A percentile compares a stretch with the other conserved stretches of the same genome.
Evolutionary conservation across 2,888 invertebrate genomes (phyloP).

Genomic region (Melipona bicolor): DNA sequence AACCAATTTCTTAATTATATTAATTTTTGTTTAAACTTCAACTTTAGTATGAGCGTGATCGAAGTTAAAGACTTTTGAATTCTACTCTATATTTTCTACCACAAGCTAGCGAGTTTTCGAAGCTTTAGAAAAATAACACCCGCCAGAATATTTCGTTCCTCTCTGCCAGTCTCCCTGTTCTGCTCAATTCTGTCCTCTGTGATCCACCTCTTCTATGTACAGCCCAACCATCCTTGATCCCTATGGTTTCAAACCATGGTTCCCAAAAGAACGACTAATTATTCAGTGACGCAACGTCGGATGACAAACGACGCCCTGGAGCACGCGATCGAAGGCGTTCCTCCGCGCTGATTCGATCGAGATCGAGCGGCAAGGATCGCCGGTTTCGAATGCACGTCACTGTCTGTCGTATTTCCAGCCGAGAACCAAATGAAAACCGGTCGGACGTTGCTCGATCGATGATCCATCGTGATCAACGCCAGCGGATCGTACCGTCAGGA

Average conservation of each 20-base stretch:
- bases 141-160: too few species aligned
- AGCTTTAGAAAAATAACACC: too few species aligned
- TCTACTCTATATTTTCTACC: too few species aligned
- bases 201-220: too few species aligned
- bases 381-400: slow-evolving; percentile 36
- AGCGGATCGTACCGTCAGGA: slow-evolving; percentile 1
- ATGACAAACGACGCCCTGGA: neutral
- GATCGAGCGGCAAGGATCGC: neutral
- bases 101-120: too few species aligned
- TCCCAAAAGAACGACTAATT: neutral
- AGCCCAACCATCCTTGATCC: neutral
- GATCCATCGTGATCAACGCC: slow-evolving; percentile 50
- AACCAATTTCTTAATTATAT: slow-evolving; percentile 46
- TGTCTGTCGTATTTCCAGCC: slow-evolving; percentile 42
- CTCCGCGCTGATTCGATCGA: neutral
- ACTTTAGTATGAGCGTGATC: slow-evolving; percentile 57
- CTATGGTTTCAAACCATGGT: too few species aligned
- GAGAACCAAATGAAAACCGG: slow-evolving; percentile 17
- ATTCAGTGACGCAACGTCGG: neutral
- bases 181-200: too few species aligned
- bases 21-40: slow-evolving; percentile 44
- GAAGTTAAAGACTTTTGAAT: slow-evolving; percentile 59
- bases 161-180: too few species aligned
- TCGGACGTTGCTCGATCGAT: slow-evolving; percentile 36
- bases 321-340: slow-evolving; percentile 2